Conservation (phyloP, 2,113 vertebrate genomes). For the Scomber scombrus region DNA sequence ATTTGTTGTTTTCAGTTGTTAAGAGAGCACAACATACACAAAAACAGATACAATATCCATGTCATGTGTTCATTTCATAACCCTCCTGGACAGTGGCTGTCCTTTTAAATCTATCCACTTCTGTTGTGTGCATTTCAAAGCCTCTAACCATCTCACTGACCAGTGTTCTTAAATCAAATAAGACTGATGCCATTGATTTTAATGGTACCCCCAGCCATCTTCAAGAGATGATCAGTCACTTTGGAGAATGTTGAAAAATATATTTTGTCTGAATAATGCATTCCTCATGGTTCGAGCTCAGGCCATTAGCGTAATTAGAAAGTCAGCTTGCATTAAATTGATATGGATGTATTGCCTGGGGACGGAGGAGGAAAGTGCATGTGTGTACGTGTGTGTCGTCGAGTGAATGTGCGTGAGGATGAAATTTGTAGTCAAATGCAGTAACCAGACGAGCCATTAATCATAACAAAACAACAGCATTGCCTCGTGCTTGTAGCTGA, state of each 20-base stretch:
- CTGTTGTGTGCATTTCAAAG: not conserved
- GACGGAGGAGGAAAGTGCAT: constrained; percentile 15
- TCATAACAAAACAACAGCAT: constrained; percentile 47
- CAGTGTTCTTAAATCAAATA: constrained; percentile 16
- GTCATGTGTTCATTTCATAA: too few species aligned
- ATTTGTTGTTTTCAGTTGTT: too few species aligned
- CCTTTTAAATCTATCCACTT: too few species aligned
- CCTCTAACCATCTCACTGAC: not conserved
- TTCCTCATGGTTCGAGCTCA: constrained; percentile 49
- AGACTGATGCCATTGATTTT: constrained; percentile 19
- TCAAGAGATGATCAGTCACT: constrained; percentile 61
- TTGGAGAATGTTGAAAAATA: constrained; percentile 63
- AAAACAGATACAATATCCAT: too few species aligned
- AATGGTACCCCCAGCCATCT: constrained; percentile 26
- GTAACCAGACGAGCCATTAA: constrained; percentile 37
- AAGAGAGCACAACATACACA: too few species aligned
- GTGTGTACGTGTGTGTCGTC: constrained; percentile 19
- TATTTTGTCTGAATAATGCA: constrained; percentile 73
- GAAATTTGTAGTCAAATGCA: constrained; percentile 33
- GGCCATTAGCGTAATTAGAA: constrained; percentile 75
- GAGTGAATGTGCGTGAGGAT: constrained; percentile 17
- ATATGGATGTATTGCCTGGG: constrained; percentile 67
- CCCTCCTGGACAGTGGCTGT: too few species aligned
- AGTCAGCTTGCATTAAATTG: constrained; percentile 70
- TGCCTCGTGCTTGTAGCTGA: not conserved